Conservation (phyloP, 2,113 vertebrate genomes). For the Anguilla japonica region DNA sequence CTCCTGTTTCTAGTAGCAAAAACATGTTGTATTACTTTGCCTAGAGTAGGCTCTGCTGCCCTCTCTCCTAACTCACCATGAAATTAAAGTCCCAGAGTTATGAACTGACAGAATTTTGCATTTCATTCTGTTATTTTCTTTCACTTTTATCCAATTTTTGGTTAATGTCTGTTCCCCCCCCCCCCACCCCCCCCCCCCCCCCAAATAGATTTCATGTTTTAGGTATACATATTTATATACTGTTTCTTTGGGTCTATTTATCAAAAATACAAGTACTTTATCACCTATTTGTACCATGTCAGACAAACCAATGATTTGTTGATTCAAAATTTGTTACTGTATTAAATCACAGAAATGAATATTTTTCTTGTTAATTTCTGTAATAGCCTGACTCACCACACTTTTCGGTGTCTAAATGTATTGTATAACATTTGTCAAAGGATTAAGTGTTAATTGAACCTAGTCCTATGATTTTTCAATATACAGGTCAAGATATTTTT, state of each 20-base stretch:
- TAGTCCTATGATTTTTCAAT: not conserved
- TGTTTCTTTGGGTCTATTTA: not conserved
- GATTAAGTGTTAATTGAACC: not conserved
- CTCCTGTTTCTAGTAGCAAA: not conserved
- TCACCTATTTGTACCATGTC: not conserved
- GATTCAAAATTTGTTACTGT: not conserved
- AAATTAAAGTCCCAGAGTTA: conserved; percentile 61
- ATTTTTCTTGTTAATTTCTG: not conserved
- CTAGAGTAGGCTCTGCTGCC: conserved; percentile 48
- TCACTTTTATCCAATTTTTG: conserved; percentile 15
- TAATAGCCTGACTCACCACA: not conserved
- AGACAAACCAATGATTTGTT: not conserved
- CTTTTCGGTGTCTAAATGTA: not conserved
- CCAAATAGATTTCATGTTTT: not conserved
- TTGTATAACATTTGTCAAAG: not conserved
- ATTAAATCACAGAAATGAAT: not conserved
- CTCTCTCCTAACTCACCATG: conserved; percentile 61
- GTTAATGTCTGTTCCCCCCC: not conserved
- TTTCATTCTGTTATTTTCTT: not conserved
- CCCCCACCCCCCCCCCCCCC: not conserved
- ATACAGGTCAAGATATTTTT: too few species aligned
- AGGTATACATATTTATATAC: not conserved
- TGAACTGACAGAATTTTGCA: conserved; percentile 7
- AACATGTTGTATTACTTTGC: conserved; percentile 17
- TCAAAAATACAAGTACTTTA: not conserved